A percentile compares a stretch with the other conserved stretches of the same genome.
Evolutionary conservation across 2,113 vertebrate genomes (phyloP).

Genomic region (Eleginops maclovinus): DNA sequence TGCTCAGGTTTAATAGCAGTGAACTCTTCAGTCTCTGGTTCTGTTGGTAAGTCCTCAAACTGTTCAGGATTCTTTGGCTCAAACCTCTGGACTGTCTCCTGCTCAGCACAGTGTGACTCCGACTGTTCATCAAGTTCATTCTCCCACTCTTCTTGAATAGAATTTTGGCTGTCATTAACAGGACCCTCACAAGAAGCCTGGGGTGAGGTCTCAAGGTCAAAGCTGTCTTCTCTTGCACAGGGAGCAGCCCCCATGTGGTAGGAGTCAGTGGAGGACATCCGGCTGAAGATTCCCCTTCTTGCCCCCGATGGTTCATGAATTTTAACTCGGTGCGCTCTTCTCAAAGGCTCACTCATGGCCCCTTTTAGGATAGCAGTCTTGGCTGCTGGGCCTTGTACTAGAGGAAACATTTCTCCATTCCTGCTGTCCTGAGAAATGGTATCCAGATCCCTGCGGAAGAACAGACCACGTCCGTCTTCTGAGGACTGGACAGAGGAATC

Average conservation of each 20-base stretch:
- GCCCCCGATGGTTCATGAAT: slow-evolving; percentile 81
- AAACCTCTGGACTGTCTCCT: slow-evolving; percentile 26
- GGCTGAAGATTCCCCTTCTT: slow-evolving; percentile 82
- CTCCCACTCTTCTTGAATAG: slow-evolving; percentile 49
- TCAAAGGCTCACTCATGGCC: slow-evolving; percentile 89
- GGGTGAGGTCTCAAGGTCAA: slow-evolving; percentile 64
- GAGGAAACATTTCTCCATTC: slow-evolving; percentile 64
- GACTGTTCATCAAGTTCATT: slow-evolving; percentile 44
- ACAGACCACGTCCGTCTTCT: slow-evolving; percentile 80
- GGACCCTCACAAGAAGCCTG: slow-evolving; percentile 71
- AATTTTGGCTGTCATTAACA: slow-evolving; percentile 73
- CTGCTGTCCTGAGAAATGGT: slow-evolving; percentile 78
- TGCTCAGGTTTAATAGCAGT: slow-evolving; percentile 20
- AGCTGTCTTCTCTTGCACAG: slow-evolving; percentile 53
- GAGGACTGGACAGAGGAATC: slow-evolving; percentile 90
- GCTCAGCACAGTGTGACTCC: slow-evolving; percentile 36
- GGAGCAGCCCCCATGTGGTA: slow-evolving; percentile 42
- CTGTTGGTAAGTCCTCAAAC: slow-evolving; percentile 34
- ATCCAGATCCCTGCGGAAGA: slow-evolving; percentile 85
- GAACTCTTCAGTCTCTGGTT: slow-evolving; percentile 10
- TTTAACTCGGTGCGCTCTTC: slow-evolving; percentile 84
- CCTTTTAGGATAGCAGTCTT: slow-evolving; percentile 77
- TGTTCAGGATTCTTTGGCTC: slow-evolving; percentile 39
- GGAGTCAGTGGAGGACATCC: slow-evolving; percentile 86
- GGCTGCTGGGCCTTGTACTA: slow-evolving; percentile 64